Conservation (phyloP, 2,797 vertebrate species). For the Sebastes itinus region DNA sequence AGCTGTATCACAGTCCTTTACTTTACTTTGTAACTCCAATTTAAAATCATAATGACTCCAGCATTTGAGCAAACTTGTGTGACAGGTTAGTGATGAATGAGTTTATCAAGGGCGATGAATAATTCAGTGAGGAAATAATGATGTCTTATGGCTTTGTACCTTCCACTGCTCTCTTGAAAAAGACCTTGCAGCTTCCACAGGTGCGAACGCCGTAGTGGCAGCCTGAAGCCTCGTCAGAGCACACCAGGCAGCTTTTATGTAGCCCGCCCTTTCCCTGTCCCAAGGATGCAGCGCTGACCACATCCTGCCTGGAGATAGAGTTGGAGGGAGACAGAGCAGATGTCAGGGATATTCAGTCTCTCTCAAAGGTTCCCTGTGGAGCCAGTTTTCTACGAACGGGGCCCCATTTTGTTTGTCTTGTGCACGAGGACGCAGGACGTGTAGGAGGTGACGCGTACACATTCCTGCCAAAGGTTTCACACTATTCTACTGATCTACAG, state of each 20-base stretch:
- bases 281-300: conserved; percentile 79
- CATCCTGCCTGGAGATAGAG: conserved; percentile 72
- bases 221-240: conserved; percentile 97
- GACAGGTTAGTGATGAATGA: not conserved
- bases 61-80: not conserved
- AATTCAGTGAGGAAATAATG: not conserved
- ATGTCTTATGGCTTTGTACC: conserved; percentile 75
- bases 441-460: not conserved
- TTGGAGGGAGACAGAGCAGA: conserved; percentile 26
- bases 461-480: not conserved
- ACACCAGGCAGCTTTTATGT: conserved; percentile 97
- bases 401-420: not conserved
- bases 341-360: not conserved
- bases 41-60: not conserved
- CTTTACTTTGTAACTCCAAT: not conserved
- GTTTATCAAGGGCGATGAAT: not conserved
- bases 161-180: conserved; percentile 99
- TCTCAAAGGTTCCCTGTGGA: not conserved
- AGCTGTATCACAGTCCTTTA: conserved; percentile 2
- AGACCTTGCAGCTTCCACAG: conserved; percentile 99
- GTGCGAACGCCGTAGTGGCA: conserved; percentile 98
- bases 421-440: no score
- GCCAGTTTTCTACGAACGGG: not conserved
- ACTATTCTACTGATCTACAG: not conserved
- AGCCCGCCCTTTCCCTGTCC: conserved; percentile 83